Evolutionary conservation across 2,113 vertebrate genomes (phyloP).

Genomic region (Puntigrus tetrazona): DNA sequence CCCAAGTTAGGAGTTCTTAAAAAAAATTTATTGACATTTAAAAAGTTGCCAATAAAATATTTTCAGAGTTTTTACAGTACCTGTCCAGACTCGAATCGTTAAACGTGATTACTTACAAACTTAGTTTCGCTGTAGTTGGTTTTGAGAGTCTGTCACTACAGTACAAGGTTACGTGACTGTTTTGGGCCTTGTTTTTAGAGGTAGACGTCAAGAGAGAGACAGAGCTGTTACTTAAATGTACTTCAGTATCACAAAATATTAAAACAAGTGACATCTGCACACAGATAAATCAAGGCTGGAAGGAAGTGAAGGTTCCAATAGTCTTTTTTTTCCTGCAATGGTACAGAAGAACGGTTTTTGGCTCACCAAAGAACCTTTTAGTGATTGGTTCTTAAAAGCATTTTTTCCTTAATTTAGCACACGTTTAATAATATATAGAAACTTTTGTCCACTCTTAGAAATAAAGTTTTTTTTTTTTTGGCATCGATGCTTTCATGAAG

Average conservation of each 20-base stretch:
- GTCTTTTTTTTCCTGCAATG: no score
- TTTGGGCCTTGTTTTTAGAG: neutral
- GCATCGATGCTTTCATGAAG: no score
- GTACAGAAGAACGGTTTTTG: no score
- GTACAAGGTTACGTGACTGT: neutral
- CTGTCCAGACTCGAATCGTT: neutral
- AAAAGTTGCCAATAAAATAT: neutral
- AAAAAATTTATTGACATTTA: slow-evolving; percentile 29
- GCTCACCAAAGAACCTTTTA: neutral
- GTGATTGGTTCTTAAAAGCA: neutral
- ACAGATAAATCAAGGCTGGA: neutral
- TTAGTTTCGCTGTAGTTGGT: neutral
- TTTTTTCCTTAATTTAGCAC: no score
- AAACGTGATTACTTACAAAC: neutral
- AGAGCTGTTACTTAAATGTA: neutral
- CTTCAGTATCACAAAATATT: neutral
- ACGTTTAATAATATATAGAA: no score
- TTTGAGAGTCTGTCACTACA: neutral
- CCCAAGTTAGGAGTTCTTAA: neutral
- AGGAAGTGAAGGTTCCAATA: neutral
- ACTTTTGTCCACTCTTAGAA: no score
- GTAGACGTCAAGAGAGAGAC: neutral
- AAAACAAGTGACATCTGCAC: neutral
- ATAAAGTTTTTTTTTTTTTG: no score
- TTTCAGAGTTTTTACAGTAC: neutral